Evolutionary conservation across 2,888 invertebrate species (phyloP).

Genomic region (Dinocampus coccinellae): DNA sequence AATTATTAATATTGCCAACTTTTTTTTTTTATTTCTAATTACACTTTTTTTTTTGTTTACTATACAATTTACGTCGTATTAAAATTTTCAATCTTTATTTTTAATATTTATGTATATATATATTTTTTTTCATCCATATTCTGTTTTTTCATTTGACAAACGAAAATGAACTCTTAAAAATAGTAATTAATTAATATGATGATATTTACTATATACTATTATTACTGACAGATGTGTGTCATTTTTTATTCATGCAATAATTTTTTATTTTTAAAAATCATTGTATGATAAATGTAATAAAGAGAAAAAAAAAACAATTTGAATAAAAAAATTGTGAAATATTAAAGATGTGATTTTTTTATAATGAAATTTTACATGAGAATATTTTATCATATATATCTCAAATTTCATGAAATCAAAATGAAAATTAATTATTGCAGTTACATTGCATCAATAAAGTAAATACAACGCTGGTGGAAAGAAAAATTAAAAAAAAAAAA

Average conservation of each 20-base stretch:
- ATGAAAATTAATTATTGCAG: no score
- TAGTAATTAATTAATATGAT: no score
- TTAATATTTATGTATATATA: neutral
- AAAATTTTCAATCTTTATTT: slow-evolving; percentile 45
- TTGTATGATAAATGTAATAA: slow-evolving; percentile 1
- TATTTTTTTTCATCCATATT: slow-evolving; percentile 7
- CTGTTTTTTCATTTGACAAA: slow-evolving; percentile 37
- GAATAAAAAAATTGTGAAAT: slow-evolving; percentile 23
- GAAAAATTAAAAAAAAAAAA: no score
- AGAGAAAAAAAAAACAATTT: neutral
- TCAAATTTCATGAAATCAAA: neutral
- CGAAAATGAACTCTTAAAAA: slow-evolving; percentile 30
- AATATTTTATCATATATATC: neutral
- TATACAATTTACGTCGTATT: slow-evolving; percentile 45
- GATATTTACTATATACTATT: slow-evolving; percentile 19
- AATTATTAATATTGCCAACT: slow-evolving; percentile 27
- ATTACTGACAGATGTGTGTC: slow-evolving; percentile 18
- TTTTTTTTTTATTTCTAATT: slow-evolving; percentile 38
- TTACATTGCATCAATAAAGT: no score
- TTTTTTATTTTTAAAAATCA: slow-evolving; percentile 13
- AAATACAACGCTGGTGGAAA: no score
- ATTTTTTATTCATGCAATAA: slow-evolving; percentile 1
- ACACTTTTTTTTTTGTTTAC: slow-evolving; percentile 37
- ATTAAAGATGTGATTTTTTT: no score
- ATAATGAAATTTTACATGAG: neutral